Evolutionary conservation across 2,888 invertebrate species (phyloP).

Genomic region (Dichetophora obliterata): DNA sequence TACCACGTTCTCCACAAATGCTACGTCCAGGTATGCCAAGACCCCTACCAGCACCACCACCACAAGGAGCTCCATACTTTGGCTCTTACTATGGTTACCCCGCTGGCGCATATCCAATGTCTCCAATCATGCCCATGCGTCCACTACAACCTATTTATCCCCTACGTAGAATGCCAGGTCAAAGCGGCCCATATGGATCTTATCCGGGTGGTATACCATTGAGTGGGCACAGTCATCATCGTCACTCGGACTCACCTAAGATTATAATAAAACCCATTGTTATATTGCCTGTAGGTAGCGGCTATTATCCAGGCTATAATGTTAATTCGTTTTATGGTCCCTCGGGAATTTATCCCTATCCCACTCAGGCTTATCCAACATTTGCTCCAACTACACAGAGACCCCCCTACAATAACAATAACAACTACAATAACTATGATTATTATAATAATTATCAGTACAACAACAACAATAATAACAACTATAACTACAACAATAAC

Average conservation of each 20-base stretch:
- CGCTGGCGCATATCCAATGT: not conserved
- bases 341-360: constrained; percentile 38
- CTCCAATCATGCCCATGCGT: constrained; percentile 5
- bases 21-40: no score
- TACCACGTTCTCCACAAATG: constrained; percentile 36
- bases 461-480: constrained; percentile 16
- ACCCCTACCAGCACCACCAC: constrained; percentile 24
- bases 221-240: not conserved
- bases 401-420: constrained; percentile 24
- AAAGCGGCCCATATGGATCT: not conserved
- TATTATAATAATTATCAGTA: constrained; percentile 12
- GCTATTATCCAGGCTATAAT: constrained; percentile 28
- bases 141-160: constrained; percentile 23
- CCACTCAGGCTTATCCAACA: constrained; percentile 31
- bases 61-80: constrained; percentile 13
- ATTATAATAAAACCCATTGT: constrained; percentile 42
- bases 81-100: no score
- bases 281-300: constrained; percentile 39
- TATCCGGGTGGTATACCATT: not conserved
- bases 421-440: constrained; percentile 33
- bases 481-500: constrained; percentile 39
- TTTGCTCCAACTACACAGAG: constrained; percentile 16
- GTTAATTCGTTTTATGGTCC: constrained; percentile 38
- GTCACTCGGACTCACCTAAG: constrained; percentile 10
- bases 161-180: not conserved